phyloP scores from a whole-genome alignment of 1,140 invertebrate genomes.

The Tetramorium simillimum region DNA sequence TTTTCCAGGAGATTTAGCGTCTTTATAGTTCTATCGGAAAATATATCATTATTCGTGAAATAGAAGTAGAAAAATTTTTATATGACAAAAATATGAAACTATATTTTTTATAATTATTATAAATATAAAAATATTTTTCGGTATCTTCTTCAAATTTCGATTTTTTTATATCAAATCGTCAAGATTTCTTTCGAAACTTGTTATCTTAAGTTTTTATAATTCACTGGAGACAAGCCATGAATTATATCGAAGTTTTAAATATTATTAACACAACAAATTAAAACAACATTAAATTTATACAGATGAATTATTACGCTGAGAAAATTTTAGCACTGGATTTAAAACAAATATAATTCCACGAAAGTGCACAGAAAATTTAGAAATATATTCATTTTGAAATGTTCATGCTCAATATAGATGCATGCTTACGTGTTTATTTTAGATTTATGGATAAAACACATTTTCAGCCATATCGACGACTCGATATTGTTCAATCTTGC shows the following conservation, averaged over 20 bases:
- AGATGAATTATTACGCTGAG: not conserved
- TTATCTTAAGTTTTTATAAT: not conserved
- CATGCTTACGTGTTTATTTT: not conserved
- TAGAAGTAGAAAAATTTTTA: not conserved
- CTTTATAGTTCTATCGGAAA: not conserved
- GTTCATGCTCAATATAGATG: not conserved
- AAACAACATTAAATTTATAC: not conserved
- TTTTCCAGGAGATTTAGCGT: not conserved
- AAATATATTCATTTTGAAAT: conserved; percentile 3
- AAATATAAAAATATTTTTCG: not conserved
- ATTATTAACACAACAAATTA: too few relatives aligned
- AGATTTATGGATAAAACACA: conserved; percentile 14
- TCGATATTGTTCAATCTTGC: conserved; percentile 25
- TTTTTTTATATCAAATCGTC: not conserved
- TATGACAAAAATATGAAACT: not conserved
- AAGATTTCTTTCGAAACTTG: not conserved
- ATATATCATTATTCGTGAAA: not conserved
- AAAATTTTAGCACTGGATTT: not conserved
- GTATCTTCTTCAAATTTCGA: not conserved
- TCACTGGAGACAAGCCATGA: not conserved
- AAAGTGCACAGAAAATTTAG: not conserved
- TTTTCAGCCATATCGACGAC: conserved; percentile 2
- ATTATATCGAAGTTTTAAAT: conserved; percentile 6
- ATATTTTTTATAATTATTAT: not conserved
- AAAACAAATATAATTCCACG: not conserved